Evolutionary conservation across 92 coral and sea anemone genomes (phyloP).

Genomic region (Zoanthus sociatus): DNA sequence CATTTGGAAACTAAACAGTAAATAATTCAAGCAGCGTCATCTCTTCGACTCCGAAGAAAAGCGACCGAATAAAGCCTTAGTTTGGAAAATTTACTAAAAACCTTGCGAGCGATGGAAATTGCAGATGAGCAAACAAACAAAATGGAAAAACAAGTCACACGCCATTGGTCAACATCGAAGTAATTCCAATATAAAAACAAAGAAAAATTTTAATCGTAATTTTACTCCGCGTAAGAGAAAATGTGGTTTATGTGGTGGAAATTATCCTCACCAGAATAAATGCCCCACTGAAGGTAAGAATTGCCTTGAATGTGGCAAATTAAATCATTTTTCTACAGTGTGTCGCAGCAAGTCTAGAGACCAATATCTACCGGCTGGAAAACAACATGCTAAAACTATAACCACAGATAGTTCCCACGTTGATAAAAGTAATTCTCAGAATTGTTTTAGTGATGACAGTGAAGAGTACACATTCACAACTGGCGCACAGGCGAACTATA

Average conservation of each 20-base stretch:
- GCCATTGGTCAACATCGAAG: no score
- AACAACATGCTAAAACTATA: constrained; percentile 23
- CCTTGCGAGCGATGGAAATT: no score
- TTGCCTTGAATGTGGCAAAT: constrained; percentile 60
- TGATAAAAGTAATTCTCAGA: constrained; percentile 16
- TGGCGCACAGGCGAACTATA: constrained; percentile 35
- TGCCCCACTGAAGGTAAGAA: constrained; percentile 72
- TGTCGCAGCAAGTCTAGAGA: constrained; percentile 59
- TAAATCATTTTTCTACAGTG: constrained; percentile 59
- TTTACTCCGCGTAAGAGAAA: constrained; percentile 27
- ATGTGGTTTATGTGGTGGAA: constrained; percentile 66
- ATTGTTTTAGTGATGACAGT: constrained; percentile 45
- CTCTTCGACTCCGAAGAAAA: neutral
- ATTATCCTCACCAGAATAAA: constrained; percentile 63
- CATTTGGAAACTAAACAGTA: constrained; percentile 60
- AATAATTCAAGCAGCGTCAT: constrained; percentile 64
- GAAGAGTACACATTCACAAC: constrained; percentile 58
- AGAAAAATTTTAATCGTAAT: constrained; percentile 38
- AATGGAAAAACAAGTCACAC: no score
- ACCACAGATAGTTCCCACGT: constrained; percentile 5
- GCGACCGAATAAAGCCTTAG: no score
- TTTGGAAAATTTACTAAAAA: no score
- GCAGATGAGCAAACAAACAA: no score
- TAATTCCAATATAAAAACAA: no score
- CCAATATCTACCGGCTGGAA: constrained; percentile 3